Percentiles rank a stretch among this genome's conserved stretches.
These are phyloP conservation scores for Rhopilema esculentum DNA, from an alignment of 30 jellyfish, hydroid and myxozoan species.

Conservation along the genomic window DNA sequence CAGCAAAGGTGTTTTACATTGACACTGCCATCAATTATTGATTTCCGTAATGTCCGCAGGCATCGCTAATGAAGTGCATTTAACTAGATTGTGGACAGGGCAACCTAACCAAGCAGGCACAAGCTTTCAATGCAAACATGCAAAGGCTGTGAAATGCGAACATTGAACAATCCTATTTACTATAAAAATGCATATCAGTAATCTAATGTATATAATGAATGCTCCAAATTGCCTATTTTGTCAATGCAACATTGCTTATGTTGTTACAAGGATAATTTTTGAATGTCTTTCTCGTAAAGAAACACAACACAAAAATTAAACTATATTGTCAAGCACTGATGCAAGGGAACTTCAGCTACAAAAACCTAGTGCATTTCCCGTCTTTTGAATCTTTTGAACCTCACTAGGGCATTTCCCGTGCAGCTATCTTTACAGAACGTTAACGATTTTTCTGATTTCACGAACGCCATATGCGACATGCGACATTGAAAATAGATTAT, in stretches of 20 bases:
- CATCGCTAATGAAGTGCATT: not conserved
- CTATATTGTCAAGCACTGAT: too few relatives aligned
- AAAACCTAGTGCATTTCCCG: too few relatives aligned
- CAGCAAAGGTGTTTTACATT: not conserved
- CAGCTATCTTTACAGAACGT: too few relatives aligned
- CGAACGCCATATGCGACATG: too few relatives aligned
- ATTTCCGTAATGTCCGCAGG: not conserved
- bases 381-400: too few relatives aligned
- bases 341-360: too few relatives aligned
- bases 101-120: not conserved
- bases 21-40: too few relatives aligned
- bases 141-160: not conserved
- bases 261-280: too few relatives aligned
- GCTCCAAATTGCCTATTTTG: not conserved
- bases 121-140: not conserved
- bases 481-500: not conserved
- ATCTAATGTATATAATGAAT: not conserved
- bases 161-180: not conserved
- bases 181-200: not conserved
- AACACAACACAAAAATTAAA: too few relatives aligned
- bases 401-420: too few relatives aligned
- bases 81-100: not conserved
- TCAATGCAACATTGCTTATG: not conserved
- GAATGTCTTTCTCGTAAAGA: too few relatives aligned
- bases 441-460: too few relatives aligned